Evolutionary conservation across 2,888 invertebrate genomes (phyloP).

Genomic region (Xestoiulus laeticollis): DNA sequence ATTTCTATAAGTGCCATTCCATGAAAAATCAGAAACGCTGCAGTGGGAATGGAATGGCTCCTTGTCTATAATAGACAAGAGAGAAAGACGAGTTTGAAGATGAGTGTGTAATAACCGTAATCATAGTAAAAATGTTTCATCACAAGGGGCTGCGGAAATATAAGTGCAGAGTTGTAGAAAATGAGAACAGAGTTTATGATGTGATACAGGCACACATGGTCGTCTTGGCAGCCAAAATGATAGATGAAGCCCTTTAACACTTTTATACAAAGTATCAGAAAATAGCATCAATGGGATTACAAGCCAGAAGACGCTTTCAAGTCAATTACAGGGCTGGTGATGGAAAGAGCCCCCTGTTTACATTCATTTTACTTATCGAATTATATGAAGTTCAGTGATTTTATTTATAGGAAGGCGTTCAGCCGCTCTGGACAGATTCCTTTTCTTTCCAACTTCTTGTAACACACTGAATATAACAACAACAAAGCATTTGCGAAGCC

Average conservation of each 20-base stretch:
- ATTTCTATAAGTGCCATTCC: conserved; percentile 41
- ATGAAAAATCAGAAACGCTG: conserved; percentile 31
- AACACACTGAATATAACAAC: neutral
- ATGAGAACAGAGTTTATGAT: conserved; percentile 37
- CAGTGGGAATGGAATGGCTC: conserved; percentile 31
- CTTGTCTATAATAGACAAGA: conserved; percentile 41
- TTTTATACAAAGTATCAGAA: conserved; percentile 51
- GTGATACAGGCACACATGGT: conserved; percentile 36
- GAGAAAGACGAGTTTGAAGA: conserved; percentile 9
- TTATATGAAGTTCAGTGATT: conserved; percentile 48
- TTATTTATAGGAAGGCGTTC: conserved; percentile 45
- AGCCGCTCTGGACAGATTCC: conserved; percentile 19
- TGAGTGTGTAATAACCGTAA: conserved; percentile 43
- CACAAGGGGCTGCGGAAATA: conserved; percentile 35
- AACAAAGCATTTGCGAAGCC: neutral
- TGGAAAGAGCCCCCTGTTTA: conserved; percentile 48
- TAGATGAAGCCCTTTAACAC: conserved; percentile 51
- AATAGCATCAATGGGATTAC: conserved; percentile 51
- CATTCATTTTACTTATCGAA: conserved; percentile 44
- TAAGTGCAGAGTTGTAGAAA: conserved; percentile 43
- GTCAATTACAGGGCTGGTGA: conserved; percentile 47
- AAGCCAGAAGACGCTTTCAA: conserved; percentile 51
- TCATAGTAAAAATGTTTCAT: conserved; percentile 41
- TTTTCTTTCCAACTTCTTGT: conserved; percentile 24
- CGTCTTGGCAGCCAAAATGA: conserved; percentile 48